Evolutionary conservation across 2,113 vertebrate species (phyloP), one percentile per base, ranked within the genome.

Genomic region (Numenius arquata): DNA sequence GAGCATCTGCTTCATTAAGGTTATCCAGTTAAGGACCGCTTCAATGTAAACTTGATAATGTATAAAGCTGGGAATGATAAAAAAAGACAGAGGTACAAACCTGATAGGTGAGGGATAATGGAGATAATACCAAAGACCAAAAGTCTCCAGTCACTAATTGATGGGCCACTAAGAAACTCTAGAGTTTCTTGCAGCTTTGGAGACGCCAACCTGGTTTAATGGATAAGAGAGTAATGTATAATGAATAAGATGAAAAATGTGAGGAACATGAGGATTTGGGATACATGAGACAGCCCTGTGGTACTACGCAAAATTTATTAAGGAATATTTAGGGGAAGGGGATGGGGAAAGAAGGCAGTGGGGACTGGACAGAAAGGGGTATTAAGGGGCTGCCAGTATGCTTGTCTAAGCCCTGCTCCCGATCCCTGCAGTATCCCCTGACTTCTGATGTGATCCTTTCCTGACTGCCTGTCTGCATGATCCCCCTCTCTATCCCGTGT

Each of bases 401-500:
- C 29, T 48, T 41, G 15, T 30, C 26, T 29, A 19, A 82, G 19
- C 16, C 27, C 11, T 12, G 50, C 6, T 38, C 26, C 52, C 22
- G 8, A 18, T 45, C 21, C 11, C 25, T 1, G 1, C 36, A 30
- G 20, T 13, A 11, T 45, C 43, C 67, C 53, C 32, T 27, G 43
- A 11, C 20, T 80, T 47, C 50, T 26, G 7, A 76, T 36, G 32
- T 47, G 30, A 36, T 53, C 21, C 9, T 65, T 55, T 53, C 30
- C 26, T 55, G 47, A 19, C 23, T 41, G 7, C 41, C 5, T 16
- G 16, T 20, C 38, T 55, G 16, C 1, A 1, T 32, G 59, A 38
- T 16, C 41, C 72, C n/a, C 13, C 5, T 26, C 11, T 36, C n/a
- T 26, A 3, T 9, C 27, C 14, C 1, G 0, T 48, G 21, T n/a